phyloP scores from a whole-genome alignment of 2,888 invertebrate genomes.

The Amblyjoppa fuscipennis region DNA sequence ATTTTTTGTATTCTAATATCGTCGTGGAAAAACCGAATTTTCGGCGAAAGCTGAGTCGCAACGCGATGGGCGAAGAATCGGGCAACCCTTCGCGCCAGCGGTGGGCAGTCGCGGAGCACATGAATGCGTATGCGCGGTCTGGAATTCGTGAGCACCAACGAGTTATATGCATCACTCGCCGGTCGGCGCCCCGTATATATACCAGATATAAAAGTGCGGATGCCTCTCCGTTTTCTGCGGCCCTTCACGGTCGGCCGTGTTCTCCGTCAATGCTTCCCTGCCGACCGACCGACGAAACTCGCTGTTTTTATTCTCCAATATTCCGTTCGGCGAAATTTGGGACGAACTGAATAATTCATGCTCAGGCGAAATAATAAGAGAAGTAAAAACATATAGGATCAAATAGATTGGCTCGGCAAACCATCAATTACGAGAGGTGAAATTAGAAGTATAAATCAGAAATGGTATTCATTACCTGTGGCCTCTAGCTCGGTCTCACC shows the following conservation, averaged over 20 bases:
- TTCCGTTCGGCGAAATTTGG: conserved; percentile 54
- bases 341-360: conserved; percentile 63
- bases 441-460: conserved; percentile 64
- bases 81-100: not conserved
- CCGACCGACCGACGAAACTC: not conserved
- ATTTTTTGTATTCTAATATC: not conserved
- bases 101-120: conserved; percentile 2
- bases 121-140: not conserved
- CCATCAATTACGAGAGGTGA: conserved; percentile 60
- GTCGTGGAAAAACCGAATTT: not conserved
- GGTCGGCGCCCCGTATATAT: not conserved
- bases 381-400: conserved; percentile 48
- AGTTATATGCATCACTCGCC: conserved; percentile 34
- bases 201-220: conserved; percentile 29
- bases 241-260: not conserved
- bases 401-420: conserved; percentile 53
- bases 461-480: conserved; percentile 57
- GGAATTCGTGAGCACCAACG: conserved; percentile 24
- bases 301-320: conserved; percentile 51
- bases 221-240: conserved; percentile 23
- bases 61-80: not conserved
- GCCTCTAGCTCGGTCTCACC: not conserved
- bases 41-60: not conserved
- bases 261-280: not conserved
- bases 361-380: conserved; percentile 41